Percentiles rank a stretch among this genome's conserved stretches.
These are phyloP conservation scores for Loripinus fragilis DNA, from an alignment of 2,888 invertebrate species.

Conservation along the genomic window DNA sequence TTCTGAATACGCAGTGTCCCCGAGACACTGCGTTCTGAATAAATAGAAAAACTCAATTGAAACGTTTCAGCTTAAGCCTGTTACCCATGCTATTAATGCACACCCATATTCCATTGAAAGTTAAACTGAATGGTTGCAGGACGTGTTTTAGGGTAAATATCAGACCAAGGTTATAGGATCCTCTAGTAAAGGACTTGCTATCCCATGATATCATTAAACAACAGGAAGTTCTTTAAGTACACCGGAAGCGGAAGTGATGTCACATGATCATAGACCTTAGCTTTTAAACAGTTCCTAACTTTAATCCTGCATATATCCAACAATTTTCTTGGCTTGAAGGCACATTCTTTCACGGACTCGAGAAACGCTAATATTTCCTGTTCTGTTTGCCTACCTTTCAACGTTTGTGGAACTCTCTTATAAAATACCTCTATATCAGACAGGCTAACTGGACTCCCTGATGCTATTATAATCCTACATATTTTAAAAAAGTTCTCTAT, in stretches of 20 bases:
- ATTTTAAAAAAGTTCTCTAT: not conserved
- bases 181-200: too few relatives aligned
- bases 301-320: not conserved
- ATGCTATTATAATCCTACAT: not conserved
- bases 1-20: too few relatives aligned
- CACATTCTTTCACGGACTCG: not conserved
- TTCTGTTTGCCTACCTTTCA: not conserved
- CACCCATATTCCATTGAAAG: too few relatives aligned
- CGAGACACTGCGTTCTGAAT: too few relatives aligned
- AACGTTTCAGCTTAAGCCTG: too few relatives aligned
- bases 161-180: too few relatives aligned
- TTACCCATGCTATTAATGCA: too few relatives aligned
- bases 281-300: not conserved
- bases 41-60: too few relatives aligned
- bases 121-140: too few relatives aligned
- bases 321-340: not conserved
- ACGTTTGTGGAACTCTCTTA: not conserved
- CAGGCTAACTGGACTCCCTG: not conserved
- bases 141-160: too few relatives aligned
- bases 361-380: not conserved
- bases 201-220: conserved; percentile 9
- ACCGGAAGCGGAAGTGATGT: not conserved
- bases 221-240: not conserved
- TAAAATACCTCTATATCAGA: not conserved
- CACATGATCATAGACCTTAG: not conserved